phyloP scores from a whole-genome alignment of 2,888 invertebrate species.

The Heliconius charithonia region DNA sequence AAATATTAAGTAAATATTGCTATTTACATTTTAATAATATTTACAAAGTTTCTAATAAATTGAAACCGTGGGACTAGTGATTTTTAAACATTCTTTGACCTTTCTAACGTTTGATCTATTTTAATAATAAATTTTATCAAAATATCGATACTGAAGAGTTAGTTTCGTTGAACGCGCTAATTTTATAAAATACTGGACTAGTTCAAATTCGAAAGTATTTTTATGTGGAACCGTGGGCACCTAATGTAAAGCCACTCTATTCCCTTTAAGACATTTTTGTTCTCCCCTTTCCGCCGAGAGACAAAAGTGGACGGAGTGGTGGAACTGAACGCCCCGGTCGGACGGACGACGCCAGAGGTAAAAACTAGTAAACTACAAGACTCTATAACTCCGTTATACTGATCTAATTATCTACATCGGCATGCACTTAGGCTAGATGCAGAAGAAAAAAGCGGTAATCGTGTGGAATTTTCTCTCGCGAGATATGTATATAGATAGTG shows the following conservation, averaged over 20 bases:
- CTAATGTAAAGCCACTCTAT: too few species aligned
- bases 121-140: too few species aligned
- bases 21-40: neutral
- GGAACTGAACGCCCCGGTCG: too few species aligned
- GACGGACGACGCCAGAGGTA: neutral
- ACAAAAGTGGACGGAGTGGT: too few species aligned
- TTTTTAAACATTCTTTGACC: neutral
- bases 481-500: constrained; percentile 77
- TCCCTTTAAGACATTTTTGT: too few species aligned
- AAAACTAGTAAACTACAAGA: neutral
- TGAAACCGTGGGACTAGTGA: neutral
- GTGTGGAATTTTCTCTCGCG: constrained; percentile 72
- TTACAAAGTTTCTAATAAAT: neutral
- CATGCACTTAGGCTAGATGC: constrained; percentile 14
- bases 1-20: neutral
- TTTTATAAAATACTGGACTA: too few species aligned
- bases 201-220: too few species aligned
- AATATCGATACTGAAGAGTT: too few species aligned
- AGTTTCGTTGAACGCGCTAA: too few species aligned
- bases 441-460: constrained; percentile 49
- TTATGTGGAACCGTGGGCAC: too few species aligned
- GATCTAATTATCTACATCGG: constrained; percentile 37
- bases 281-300: too few species aligned
- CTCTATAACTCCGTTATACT: constrained; percentile 22
- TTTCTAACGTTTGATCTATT: too few species aligned